A percentile compares a stretch with the other conserved stretches of the same genome.
phyloP scores from a whole-genome alignment of 2,113 vertebrate species.

The Solenodon paradoxus region DNA sequence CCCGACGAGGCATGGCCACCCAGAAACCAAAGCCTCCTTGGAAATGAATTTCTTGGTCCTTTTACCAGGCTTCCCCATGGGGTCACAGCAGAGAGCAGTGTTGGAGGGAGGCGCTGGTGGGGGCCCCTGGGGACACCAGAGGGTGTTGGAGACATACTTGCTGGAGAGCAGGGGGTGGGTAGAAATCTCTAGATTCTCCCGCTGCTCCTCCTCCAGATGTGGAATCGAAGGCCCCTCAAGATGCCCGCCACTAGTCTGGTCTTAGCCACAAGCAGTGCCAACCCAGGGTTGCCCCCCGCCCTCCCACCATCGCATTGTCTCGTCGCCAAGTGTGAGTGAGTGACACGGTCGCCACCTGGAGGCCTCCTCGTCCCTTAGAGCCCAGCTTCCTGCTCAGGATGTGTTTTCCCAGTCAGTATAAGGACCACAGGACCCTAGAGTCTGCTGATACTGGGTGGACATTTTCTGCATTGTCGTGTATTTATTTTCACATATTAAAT shows the following conservation, averaged over 20 bases:
- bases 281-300: background rate
- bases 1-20: background rate
- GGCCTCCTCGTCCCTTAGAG: background rate
- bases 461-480: background rate
- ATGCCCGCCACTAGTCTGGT: background rate
- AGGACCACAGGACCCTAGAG: background rate
- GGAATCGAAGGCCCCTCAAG: background rate
- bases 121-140: background rate
- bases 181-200: background rate
- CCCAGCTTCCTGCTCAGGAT: background rate
- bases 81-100: background rate
- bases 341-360: background rate
- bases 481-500: slow-evolving; percentile 51
- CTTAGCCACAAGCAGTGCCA: background rate
- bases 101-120: background rate
- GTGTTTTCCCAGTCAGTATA: background rate
- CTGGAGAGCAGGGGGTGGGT: rapidly evolving
- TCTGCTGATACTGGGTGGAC: rapidly evolving
- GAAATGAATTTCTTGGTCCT: slow-evolving; percentile 69
- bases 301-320: background rate
- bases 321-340: background rate
- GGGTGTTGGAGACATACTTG: background rate
- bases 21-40: slow-evolving; percentile 79
- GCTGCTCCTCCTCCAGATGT: rapidly evolving
- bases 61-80: background rate